Base-by-base conservation (phyloP, 2,888 invertebrate genomes). In the Syrphus vitripennis region DNA sequence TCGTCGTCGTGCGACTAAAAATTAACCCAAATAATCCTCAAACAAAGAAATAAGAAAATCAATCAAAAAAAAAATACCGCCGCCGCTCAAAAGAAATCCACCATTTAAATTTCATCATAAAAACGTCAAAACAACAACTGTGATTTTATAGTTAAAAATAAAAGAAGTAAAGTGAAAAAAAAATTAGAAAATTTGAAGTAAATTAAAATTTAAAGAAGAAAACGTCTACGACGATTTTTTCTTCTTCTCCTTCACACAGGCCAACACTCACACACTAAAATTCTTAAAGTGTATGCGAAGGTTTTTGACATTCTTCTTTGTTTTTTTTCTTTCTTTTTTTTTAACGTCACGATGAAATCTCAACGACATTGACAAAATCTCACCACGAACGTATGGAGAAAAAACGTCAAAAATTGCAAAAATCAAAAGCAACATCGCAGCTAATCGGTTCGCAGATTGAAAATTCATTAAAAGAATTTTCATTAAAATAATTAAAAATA, bases 251-350 rank as follows among this genome's bases (percentile, higher is more conserved):
- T 53, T 70, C 45, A 63, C 70, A 42, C 19, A 53, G 37, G 19
- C n/a, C n/a, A 63, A 57, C 59, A 40, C 70, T 24, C 71, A 45
- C 55, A 65, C 12, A 3, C 34, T n/a, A 4, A 50, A 34, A 10
- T 70, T 12, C 6, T 26, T 1, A 40, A 29, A 55, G 5, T 71
- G 83, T 84, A 53, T 84, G 80, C 83, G 65, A 84, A 84, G 83
- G 75, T 84, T 84, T 84, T 84, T 84, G 84, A 84, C 84, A 84
- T 84, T 84, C 81, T 81, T 76, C 69, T 84, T 84, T 81, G 26
- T 26, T 7, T 50, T 70, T 61, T 75, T 72, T 72, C 61, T 45
- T 71, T 76, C 21, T 42, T 31, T 37, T 69, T 70, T 63, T 78
- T 53, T 31, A 34, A 84, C 71, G 81, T 84, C 71, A 77, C 84